Percentiles rank a stretch among this genome's conserved stretches.
These are phyloP conservation scores for Erythrolamprus reginae DNA, from an alignment of 2,113 vertebrate species.

Conservation along the genomic window DNA sequence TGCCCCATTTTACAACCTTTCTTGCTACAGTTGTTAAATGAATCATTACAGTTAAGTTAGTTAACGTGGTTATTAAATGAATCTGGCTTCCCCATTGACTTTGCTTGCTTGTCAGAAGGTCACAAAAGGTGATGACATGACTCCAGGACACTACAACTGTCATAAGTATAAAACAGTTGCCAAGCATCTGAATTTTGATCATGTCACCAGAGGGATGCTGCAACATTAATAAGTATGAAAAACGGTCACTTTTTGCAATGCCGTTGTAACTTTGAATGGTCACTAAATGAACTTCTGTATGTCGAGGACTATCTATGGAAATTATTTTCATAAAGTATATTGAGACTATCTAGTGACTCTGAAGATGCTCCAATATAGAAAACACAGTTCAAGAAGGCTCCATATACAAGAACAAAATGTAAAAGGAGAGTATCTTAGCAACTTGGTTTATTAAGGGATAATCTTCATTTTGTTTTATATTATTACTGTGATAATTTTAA, in stretches of 20 bases:
- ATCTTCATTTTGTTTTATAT: neutral
- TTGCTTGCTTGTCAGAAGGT: no score
- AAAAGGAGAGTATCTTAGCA: neutral
- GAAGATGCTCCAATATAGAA: neutral
- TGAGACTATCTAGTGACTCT: neutral
- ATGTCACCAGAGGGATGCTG: neutral
- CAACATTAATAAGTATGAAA: neutral
- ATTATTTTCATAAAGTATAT: neutral
- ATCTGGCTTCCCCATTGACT: no score
- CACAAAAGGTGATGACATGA: no score
- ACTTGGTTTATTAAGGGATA: neutral
- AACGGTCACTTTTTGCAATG: neutral
- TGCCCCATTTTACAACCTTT: neutral
- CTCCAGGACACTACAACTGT: no score
- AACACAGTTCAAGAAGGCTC: neutral
- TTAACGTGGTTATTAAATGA: no score
- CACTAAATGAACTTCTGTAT: neutral
- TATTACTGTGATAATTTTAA: neutral
- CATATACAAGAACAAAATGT: neutral
- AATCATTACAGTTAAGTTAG: no score
- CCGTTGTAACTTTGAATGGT: neutral
- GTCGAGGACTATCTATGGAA: neutral
- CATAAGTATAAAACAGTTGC: neutral
- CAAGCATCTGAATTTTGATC: neutral
- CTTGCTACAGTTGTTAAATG: neutral